Evolutionary conservation across 1,140 invertebrate genomes (phyloP), one percentile per base, ranked within the genome.

Genomic region (Teleogryllus occipitalis): DNA sequence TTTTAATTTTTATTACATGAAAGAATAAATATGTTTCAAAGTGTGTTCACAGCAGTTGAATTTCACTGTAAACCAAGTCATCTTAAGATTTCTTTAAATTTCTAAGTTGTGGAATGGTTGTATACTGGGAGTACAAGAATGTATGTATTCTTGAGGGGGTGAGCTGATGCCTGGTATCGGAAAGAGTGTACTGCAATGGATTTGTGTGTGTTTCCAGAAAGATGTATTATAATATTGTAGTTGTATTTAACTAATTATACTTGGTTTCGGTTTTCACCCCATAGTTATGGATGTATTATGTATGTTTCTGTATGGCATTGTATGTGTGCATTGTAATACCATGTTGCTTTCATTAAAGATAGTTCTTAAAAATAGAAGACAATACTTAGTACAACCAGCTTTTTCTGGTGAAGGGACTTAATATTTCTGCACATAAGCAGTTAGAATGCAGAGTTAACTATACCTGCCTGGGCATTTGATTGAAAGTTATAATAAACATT

Each of bases 301-400:
- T 65, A 65, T 65, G 54, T 65, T 65, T 65, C 54, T 14, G 54
- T 65, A 65, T 65, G 54, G 54, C 54, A 65, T 65, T 65, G 54
- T 65, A 65, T 65, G 54, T 65, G 54, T 65, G 54, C 54, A 65
- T 65, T 65, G 54, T 65, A 65, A 65, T 65, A 65, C 54, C 54
- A 65, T 65, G 54, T 65, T 65, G 54, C 54, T 65, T 65, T 65
- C 54, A 65, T 65, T 65, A 65, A 65, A 65, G 54, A 65, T 65
- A 65, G 54, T 18, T 65, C 10, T 65, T 65, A 65, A 65, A 65
- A 65, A 65, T 65, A 18, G 18, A 10, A 14, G 54, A 65, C 54
- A 65, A 65, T 65, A 65, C 18, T 65, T 65, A 18, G 54, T 65
- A 18, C 18, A 18, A 65, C 10, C 54, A 14, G 54, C 10, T 14